phyloP scores from a whole-genome alignment of 2,797 vertebrate genomes.

The Oreonectes daqikongensis region DNA sequence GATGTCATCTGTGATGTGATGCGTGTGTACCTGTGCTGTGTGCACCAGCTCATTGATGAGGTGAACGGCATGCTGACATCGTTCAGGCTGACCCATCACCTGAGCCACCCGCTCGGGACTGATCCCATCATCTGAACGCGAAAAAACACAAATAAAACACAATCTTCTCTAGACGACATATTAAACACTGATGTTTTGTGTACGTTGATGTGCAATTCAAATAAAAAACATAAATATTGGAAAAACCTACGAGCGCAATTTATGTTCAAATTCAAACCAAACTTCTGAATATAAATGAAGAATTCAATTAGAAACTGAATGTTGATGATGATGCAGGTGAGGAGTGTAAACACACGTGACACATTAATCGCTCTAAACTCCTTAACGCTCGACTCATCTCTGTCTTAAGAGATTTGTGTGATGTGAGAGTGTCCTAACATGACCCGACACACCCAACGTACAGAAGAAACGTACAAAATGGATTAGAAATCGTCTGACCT shows the following conservation, averaged over 20 bases:
- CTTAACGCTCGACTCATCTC: conserved; percentile 16
- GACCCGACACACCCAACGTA: neutral
- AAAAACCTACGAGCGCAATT: neutral
- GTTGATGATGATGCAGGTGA: no score
- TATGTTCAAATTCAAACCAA: neutral
- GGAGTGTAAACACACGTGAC: neutral
- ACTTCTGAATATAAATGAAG: no score
- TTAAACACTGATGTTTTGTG: no score
- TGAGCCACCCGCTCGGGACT: conserved; percentile 93
- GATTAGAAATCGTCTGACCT: conserved; percentile 72
- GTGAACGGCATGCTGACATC: conserved; percentile 95
- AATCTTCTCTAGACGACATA: no score
- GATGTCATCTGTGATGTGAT: no score
- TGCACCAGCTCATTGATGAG: conserved; percentile 96
- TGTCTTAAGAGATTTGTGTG: conserved; percentile 45
- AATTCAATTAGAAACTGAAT: neutral
- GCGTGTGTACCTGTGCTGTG: conserved; percentile 87
- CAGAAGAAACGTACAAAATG: neutral
- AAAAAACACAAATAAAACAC: no score
- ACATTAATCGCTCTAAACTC: conserved; percentile 30
- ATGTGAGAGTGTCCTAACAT: conserved; percentile 15
- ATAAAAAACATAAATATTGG: neutral
- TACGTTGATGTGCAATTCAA: neutral
- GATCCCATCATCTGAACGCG: conserved; percentile 94
- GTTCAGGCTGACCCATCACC: conserved; percentile 94